Evolutionary conservation across 1,140 invertebrate genomes (phyloP), one percentile per base, ranked within the genome.

Genomic region (Drosophila tani): DNA sequence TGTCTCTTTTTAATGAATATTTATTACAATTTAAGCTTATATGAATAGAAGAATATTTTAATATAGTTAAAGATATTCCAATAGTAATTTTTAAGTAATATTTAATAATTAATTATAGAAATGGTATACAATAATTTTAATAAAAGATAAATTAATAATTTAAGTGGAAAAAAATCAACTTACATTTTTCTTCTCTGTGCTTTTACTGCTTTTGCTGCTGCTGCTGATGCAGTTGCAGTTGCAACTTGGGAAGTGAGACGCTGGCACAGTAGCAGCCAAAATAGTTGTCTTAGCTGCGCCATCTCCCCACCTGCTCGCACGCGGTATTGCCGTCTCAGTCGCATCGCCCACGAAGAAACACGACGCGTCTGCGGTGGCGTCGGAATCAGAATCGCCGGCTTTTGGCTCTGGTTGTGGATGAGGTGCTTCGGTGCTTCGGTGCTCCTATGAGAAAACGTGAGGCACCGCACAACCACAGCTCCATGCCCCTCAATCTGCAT

Each of bases 221-320:
- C 57, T 62, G 40, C 45, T 32, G 46, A 11, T 47, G 55, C 63
- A 3, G 59, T 5, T 68, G 43, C 51, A 57, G 64, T 68, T 70
- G 64, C 67, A 68, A 55, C 29, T 38, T 55, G 24, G 43, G n/a
- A 60, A 67, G 64, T 67, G 64, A 67, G 64, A 66, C 55, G 64
- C 68, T 85, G 82, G 80, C 83, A 87, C 84, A 87, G 84, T 87
- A 87, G 84, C 84, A 81, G 84, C 84, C 84, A 88, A 87, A 87
- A 87, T 87, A 87, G 80, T 87, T 86, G 80, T 86, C 59, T 68
- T 60, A 47, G 19, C 65, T 55, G 41, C 38, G 41, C 38, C 17
- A 41, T 19, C 29, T 40, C 57, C 41, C 41, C 32, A 41, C 32
- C 38, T 21, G 51, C 51, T 55, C 3, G 32, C 32, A 8, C 4